A percentile compares a stretch with the other conserved stretches of the same genome.
Conservation (phyloP, 1,140 invertebrate genomes). For the Aradophagus sp. region DNA sequence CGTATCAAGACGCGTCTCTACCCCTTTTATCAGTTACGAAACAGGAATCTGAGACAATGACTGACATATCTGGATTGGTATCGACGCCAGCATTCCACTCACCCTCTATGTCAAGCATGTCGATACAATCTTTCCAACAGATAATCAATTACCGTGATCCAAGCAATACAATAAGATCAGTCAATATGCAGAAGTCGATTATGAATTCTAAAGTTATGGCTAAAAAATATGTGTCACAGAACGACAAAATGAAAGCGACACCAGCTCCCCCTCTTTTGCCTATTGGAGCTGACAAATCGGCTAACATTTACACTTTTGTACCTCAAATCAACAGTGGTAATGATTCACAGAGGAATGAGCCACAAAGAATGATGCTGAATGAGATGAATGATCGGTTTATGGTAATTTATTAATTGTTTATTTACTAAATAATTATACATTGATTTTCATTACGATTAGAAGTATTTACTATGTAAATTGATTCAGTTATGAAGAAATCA, state of each 20-base stretch:
- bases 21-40: constrained; percentile 2
- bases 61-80: not conserved
- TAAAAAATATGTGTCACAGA: constrained; percentile 35
- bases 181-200: constrained; percentile 40
- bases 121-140: constrained; percentile 16
- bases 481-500: too few relatives aligned
- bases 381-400: too few relatives aligned
- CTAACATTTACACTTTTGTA: too few relatives aligned
- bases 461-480: too few relatives aligned
- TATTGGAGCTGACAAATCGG: too few relatives aligned
- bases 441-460: too few relatives aligned
- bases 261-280: constrained; percentile 5
- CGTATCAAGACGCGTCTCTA: constrained; percentile 8
- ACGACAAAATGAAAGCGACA: constrained; percentile 23
- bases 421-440: too few relatives aligned
- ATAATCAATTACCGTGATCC: constrained; percentile 3
- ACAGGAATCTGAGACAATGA: not conserved
- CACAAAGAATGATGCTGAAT: too few relatives aligned
- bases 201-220: constrained; percentile 12
- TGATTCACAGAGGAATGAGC: too few relatives aligned
- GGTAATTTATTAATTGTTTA: too few relatives aligned
- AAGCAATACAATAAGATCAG: constrained; percentile 7
- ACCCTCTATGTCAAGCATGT: constrained; percentile 19
- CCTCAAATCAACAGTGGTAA: too few relatives aligned
- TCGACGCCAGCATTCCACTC: not conserved